Conservation (phyloP, 1,140 invertebrate species). For the Acyrthosiphon pisum region DNA sequence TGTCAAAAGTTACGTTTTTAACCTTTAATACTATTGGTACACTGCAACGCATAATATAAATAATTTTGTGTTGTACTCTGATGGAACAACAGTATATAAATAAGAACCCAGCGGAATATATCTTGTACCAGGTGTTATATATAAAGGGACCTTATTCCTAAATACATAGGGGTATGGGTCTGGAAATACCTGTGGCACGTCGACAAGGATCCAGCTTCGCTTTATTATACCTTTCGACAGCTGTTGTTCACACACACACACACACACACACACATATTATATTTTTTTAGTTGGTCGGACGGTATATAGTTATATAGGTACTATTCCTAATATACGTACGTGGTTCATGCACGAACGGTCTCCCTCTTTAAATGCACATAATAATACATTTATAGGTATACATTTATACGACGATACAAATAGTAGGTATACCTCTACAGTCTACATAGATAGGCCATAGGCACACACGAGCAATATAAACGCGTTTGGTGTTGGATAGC, state of each 20-base stretch:
- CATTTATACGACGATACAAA: background rate
- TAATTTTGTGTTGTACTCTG: too few species aligned
- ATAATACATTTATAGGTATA: background rate
- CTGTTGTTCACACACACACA: background rate
- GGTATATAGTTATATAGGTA: background rate
- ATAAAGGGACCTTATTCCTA: background rate
- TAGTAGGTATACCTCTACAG: background rate
- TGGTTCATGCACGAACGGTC: background rate
- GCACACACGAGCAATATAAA: background rate
- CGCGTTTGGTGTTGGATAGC: background rate
- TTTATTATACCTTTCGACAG: constrained; percentile 3
- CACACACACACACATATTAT: background rate
- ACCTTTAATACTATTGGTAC: too few species aligned
- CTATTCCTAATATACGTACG: background rate
- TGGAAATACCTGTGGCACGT: background rate
- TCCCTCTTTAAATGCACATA: background rate
- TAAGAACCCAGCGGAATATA: background rate
- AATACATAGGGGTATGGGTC: background rate
- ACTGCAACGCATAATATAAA: too few species aligned
- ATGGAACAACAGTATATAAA: background rate
- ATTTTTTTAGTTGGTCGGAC: background rate
- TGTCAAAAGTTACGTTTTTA: too few species aligned
- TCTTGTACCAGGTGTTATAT: background rate
- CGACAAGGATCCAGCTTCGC: background rate
- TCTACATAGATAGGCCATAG: too few species aligned